These are phyloP conservation scores for Dromococcyx pavoninus DNA, from an alignment of 2,797 vertebrate species.

Conservation along the genomic window DNA sequence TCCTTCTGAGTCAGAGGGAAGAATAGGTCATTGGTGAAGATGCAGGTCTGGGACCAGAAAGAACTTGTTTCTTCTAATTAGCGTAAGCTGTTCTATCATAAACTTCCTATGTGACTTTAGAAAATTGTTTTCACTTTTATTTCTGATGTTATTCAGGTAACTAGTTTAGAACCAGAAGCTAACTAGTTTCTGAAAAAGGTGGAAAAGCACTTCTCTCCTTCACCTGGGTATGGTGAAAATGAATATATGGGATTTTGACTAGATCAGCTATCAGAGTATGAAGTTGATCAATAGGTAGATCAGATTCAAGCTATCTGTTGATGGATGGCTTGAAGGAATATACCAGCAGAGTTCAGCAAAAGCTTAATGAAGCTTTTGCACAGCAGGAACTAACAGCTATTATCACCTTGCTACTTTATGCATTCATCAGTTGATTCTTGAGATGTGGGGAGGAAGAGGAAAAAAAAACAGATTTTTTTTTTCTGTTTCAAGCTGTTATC, in stretches of 20 bases:
- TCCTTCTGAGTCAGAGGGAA: neutral
- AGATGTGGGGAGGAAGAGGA: neutral
- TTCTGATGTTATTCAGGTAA: neutral
- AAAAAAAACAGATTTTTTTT: neutral
- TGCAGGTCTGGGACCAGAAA: neutral
- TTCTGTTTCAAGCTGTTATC: conserved; percentile 21
- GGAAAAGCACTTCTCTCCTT: neutral
- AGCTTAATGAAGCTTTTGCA: conserved; percentile 17
- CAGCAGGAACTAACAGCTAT: conserved; percentile 25
- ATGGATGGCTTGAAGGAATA: conserved; percentile 5
- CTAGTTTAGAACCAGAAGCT: neutral
- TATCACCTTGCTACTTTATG: conserved; percentile 14
- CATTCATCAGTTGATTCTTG: neutral
- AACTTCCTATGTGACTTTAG: neutral
- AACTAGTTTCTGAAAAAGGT: neutral
- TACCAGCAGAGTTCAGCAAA: conserved; percentile 12
- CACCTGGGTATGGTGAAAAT: accelerated
- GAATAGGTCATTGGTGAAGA: neutral
- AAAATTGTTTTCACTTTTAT: neutral
- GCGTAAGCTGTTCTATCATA: neutral
- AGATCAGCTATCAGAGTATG: neutral
- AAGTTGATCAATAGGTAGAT: neutral
- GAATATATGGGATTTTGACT: neutral
- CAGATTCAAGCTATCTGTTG: neutral
- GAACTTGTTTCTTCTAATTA: neutral